A percentile compares a stretch with the other conserved stretches of the same genome.
Conservation (phyloP, 1,140 invertebrate species). For the Papilio helenus region DNA sequence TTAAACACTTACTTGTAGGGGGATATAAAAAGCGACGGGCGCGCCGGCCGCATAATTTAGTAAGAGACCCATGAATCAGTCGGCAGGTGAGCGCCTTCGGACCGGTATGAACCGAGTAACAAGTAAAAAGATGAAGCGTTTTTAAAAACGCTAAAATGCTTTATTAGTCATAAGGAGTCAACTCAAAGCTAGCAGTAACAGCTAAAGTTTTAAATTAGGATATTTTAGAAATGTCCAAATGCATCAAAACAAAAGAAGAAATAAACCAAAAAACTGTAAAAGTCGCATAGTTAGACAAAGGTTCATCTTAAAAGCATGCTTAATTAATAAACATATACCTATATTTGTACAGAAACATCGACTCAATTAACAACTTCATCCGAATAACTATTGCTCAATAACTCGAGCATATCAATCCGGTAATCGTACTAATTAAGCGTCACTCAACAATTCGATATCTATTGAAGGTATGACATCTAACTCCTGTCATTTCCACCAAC, state of each 20-base stretch:
- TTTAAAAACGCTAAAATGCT: background rate
- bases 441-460: background rate
- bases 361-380: background rate
- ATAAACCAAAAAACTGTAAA: background rate
- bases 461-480: constrained; percentile 24
- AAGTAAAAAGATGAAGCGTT: constrained; percentile 20
- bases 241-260: background rate
- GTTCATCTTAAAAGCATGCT: background rate
- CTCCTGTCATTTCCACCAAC: constrained; percentile 47
- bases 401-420: background rate
- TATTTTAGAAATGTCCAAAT: background rate
- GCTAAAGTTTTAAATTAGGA: background rate
- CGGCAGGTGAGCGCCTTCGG: constrained; percentile 61
- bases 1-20: constrained; percentile 58
- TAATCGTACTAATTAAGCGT: constrained; percentile 29
- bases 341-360: background rate
- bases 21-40: constrained; percentile 55
- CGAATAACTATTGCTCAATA: background rate
- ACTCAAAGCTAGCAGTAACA: background rate
- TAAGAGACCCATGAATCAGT: constrained; percentile 58
- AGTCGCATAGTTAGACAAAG: background rate
- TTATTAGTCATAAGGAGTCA: background rate
- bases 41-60: constrained; percentile 58
- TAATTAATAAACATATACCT: background rate
- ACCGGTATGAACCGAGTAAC: constrained; percentile 45